Base-by-base conservation (phyloP, 2,888 invertebrate species). In the Paralinhomoeus sp. region DNA sequence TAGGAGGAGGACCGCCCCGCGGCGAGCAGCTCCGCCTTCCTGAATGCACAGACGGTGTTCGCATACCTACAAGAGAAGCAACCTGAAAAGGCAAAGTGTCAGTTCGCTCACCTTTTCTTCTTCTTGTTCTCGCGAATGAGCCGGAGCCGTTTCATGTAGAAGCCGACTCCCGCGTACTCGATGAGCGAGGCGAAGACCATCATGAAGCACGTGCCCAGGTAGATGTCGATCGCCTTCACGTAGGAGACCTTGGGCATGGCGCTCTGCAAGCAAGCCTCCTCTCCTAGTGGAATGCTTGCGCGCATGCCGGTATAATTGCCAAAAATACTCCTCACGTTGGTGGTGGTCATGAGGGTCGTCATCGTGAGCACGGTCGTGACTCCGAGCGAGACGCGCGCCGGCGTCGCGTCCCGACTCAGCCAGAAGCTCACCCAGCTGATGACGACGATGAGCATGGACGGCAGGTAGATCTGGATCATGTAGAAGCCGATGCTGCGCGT, bases 171-270 rank as follows among this genome's bases (percentile, higher is more conserved):
- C 53, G 91, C 89, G 69, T 89, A 91, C 72, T 91, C 91, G 71
- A 91, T 71, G 64, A 91, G 73, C 67, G 85, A 85, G 60, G 87
- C 87, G 73, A 89, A 89, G 64, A 89, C 89, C 87, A 89, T 89
- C 66, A 89, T 83, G 80, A 89, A 89, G 72, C 85, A 87, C 62
- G 85, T 87, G 62, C 85, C 87, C 70, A 87, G 72, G 70, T 85
- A 89, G 59, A 89, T 85, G 70, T 89, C 89, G 67, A 89, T 89
- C 37, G 52, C 51, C 69, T 89, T 89, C 68, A 89, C 84, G 71
- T 89, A 89, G 53, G 85, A 85, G 64, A 89, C 87, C 73, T 93
- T 85, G 57, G 93, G 93, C 67, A 97, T 75, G 59, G n/a, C n/a
- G n/a, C n/a, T n/a, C n/a, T n/a, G n/a, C n/a, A n/a, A n/a, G n/a